Base-by-base conservation (phyloP, 2,113 vertebrate species). In the Seriola dumerili region DNA sequence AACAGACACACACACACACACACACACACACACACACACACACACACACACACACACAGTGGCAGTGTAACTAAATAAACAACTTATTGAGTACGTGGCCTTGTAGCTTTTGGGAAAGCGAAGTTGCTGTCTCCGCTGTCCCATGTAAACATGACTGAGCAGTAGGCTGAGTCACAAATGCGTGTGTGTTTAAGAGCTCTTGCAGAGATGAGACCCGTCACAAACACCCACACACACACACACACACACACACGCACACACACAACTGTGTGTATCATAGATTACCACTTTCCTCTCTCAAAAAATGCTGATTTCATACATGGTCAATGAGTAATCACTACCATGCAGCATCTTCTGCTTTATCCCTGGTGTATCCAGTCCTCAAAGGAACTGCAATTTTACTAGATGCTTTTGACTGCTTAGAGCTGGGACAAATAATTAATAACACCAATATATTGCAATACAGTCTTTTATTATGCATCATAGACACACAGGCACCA, bases 81-180 rank as follows among this genome's bases (percentile, higher is more conserved):
- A 84, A 78, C 72, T 61, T 80, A 72, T 80, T 61, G 75, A 83
- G 72, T 81, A 76, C 80, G 73, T 72, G 83, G 78, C 84, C 87
- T 84, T 82, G 78, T 70, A 74, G 85, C 80, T 74, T 92, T 83
- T 80, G 44, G 89, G 75, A 88, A 75, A 81, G 63, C 81, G 84
- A 48, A 85, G 85, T 74, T 63, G 73, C 79, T 54, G 46, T 76
- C 70, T 78, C 85, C 70, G 52, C 83, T 80, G 70, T 88, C 65
- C 74, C 81, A 75, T 80, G 81, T 90, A 86, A 92, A 92, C 80
- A 86, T 73, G 81, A 85, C 64, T 71, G 78, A 93, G 78, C 76
- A 81, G 72, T 55, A 89, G 73, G 46, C 71, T 89, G 86, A 91
- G 79, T 91, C 91, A 91, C 82, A 83, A 83, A 29, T 69, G 68